Conservation (phyloP, 2,797 vertebrate species). For the Simalia tracyae region DNA sequence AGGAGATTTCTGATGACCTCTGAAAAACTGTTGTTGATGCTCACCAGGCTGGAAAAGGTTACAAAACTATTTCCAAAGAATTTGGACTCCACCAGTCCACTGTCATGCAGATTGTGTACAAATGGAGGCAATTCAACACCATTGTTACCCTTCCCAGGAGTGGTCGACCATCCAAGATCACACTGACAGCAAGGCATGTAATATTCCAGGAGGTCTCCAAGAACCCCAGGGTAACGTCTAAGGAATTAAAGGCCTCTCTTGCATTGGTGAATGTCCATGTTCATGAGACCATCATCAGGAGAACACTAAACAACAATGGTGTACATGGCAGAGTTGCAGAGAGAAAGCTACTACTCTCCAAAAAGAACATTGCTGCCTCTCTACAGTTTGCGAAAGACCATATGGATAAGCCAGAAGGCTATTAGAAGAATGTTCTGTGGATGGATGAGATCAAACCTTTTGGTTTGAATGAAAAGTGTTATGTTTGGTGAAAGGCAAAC, state of each 20-base stretch:
- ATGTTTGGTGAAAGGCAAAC: not conserved
- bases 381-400: not conserved
- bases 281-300: not conserved
- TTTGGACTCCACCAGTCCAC: no score
- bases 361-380: not conserved
- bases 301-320: not conserved
- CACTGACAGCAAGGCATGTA: no score
- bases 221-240: no score
- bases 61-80: no score
- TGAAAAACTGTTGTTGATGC: no score
- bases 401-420: not conserved
- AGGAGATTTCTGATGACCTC: no score
- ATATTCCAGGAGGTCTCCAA: no score
- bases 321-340: not conserved
- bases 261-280: not conserved
- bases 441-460: not conserved
- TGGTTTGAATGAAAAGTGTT: not conserved
- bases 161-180: no score
- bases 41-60: no score
- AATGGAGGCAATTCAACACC: no score
- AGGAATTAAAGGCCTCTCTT: not conserved
- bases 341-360: not conserved
- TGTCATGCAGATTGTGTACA: no score
- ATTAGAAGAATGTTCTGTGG: not conserved
- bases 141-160: no score